Percentiles rank a stretch among this genome's conserved stretches.
phyloP scores from a whole-genome alignment of 2,888 invertebrate genomes.

The Galerucella nymphaeae region DNA sequence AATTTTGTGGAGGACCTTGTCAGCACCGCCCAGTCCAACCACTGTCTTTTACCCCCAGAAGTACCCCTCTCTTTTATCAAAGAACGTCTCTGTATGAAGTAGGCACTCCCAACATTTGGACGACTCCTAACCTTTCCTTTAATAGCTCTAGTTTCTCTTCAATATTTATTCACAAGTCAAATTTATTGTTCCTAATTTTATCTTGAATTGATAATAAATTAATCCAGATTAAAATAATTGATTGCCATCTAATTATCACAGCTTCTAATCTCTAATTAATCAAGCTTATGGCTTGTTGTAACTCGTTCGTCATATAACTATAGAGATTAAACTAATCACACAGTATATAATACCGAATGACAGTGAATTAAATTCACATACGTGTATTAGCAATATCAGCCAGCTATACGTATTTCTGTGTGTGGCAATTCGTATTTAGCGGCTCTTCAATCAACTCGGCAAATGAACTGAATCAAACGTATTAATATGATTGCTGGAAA shows the following conservation, averaged over 20 bases:
- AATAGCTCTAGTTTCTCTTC: too few relatives aligned
- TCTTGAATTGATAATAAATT: too few relatives aligned
- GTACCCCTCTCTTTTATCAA: too few relatives aligned
- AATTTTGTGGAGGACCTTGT: too few relatives aligned
- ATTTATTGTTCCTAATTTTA: too few relatives aligned
- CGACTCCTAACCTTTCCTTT: too few relatives aligned
- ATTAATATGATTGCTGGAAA: constrained; percentile 1
- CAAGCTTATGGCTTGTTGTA: constrained; percentile 1
- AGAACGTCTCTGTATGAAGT: too few relatives aligned
- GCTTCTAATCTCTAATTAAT: neutral
- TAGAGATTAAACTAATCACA: neutral
- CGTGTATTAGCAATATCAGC: neutral
- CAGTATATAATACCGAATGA: neutral
- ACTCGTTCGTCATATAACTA: neutral
- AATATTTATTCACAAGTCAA: too few relatives aligned
- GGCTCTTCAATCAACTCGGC: neutral
- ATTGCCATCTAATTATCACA: constrained; percentile 2
- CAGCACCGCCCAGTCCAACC: too few relatives aligned
- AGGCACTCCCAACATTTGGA: too few relatives aligned
- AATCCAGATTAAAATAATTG: neutral
- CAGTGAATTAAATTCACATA: neutral
- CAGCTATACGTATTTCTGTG: neutral
- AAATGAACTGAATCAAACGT: neutral
- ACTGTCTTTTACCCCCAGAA: too few relatives aligned
- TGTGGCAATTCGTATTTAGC: constrained; percentile 1